Evolutionary conservation across 1,140 invertebrate species (phyloP).

Genomic region (Musca domestica): DNA sequence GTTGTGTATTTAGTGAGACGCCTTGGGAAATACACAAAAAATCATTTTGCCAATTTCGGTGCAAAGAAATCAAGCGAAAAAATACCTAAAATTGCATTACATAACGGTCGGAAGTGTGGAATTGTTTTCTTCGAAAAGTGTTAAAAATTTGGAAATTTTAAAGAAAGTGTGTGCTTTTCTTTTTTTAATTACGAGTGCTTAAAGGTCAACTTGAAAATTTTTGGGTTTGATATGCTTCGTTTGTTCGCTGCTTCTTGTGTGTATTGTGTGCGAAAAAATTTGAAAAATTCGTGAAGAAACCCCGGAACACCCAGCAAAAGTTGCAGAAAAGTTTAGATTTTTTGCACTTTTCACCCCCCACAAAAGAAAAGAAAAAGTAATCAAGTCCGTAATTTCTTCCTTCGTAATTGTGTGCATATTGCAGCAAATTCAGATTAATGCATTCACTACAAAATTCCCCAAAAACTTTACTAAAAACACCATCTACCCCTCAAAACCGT

Average conservation of each 20-base stretch:
- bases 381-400: not conserved
- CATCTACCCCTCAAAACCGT: not conserved
- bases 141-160: no score
- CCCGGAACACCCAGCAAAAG: not conserved
- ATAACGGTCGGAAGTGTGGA: no score
- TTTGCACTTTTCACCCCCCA: no score
- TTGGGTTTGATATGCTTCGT: no score
- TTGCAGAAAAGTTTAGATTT: no score
- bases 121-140: no score
- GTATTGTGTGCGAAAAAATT: no score
- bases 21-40: slow-evolving; percentile 1
- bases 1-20: not conserved
- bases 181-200: no score
- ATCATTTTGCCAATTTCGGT: not conserved
- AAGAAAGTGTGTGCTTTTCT: no score
- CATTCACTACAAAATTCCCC: slow-evolving; percentile 16
- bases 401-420: not conserved
- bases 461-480: slow-evolving; percentile 17
- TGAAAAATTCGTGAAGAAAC: not conserved
- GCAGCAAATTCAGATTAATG: slow-evolving; percentile 2
- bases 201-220: no score
- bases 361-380: no score
- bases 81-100: not conserved
- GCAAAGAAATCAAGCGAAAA: not conserved
- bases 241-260: no score